Evolutionary conservation across 37 sponge, comb jelly and placozoan species (phyloP), one percentile per base, ranked within the genome.

Genomic region (Tethya wilhelma): DNA sequence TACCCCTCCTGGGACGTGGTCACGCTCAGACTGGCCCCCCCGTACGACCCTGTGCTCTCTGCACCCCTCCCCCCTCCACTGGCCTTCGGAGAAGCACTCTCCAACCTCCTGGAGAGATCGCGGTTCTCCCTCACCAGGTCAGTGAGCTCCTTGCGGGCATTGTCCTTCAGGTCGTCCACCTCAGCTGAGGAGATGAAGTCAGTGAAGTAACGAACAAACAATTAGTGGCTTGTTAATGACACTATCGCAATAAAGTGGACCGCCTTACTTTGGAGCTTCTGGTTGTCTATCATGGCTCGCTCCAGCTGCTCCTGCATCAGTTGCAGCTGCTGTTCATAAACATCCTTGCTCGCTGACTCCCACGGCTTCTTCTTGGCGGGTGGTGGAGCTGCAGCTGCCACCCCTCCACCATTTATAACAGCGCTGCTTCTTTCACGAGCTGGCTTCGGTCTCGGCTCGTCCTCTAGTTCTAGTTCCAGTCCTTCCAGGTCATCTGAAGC

Each of bases 291-390:
- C 44, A 85, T 28, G 4, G 87, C 40, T 7, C 62, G 23, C 29
- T 45, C 67, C 1, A 91, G 83, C 59, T 91, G 91, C 31, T 91
- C 91, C 39, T 91, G 78, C 28, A 91, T 60, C 31, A 58, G 23
- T 75, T 39, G 39, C 74, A 91, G 39, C 65, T 91, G 91, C 34
- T 78, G 63, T 44, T 86, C 87, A 79, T 74, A 91, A 43, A 91
- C 71, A 29, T 78, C 79, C 79, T 42, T 81, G 25, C 73, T 71
- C 0, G 59, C 42, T 12, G 33, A 46, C 82, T 42, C 38, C 69
- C 74, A 78, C 34, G 59, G 43, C 58, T 57, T 73, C 43, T 36
- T 44, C 70, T 58, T 23, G 29, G 73, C 22, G 11, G 53, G 53
- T 49, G 53, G 53, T 14, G 9, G 9, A 19, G 53, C 9, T 14